Percentiles rank a stretch among this genome's conserved stretches.
Conservation (phyloP, 2,113 vertebrate species). For the Cyanoramphus novaezelandiae region DNA sequence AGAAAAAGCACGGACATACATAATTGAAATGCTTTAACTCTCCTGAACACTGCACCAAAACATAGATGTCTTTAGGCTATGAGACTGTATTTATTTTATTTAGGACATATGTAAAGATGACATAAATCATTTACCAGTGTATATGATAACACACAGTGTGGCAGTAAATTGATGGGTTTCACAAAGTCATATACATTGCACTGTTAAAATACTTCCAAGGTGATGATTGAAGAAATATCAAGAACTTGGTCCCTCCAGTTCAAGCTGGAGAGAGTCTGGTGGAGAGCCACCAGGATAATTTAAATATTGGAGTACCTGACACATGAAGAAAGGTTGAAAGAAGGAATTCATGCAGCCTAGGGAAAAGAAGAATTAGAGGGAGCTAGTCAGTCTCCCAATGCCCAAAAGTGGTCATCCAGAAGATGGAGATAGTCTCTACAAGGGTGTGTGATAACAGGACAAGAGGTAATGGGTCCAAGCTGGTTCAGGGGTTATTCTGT, state of each 20-base stretch:
- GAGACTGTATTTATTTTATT: neutral
- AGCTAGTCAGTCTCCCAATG: neutral
- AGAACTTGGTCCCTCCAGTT: neutral
- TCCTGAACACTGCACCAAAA: neutral
- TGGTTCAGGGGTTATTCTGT: neutral
- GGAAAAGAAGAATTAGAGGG: neutral
- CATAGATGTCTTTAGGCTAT: neutral
- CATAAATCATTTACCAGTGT: neutral
- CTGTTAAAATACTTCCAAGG: neutral
- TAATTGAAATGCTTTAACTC: neutral
- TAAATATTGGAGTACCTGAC: neutral
- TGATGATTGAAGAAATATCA: neutral
- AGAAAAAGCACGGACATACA: neutral
- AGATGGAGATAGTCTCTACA: neutral
- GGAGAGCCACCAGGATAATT: neutral
- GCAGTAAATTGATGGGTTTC: neutral
- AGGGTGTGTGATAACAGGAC: accelerated
- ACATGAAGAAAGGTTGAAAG: neutral
- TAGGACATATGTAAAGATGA: neutral
- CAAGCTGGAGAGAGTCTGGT: neutral
- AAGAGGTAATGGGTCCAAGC: neutral
- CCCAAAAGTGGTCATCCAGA: neutral
- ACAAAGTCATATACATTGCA: neutral
- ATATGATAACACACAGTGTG: neutral
- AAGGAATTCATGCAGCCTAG: neutral